Evolutionary conservation across 1,140 invertebrate genomes (phyloP).

Genomic region (Hylaeus volcanicus): DNA sequence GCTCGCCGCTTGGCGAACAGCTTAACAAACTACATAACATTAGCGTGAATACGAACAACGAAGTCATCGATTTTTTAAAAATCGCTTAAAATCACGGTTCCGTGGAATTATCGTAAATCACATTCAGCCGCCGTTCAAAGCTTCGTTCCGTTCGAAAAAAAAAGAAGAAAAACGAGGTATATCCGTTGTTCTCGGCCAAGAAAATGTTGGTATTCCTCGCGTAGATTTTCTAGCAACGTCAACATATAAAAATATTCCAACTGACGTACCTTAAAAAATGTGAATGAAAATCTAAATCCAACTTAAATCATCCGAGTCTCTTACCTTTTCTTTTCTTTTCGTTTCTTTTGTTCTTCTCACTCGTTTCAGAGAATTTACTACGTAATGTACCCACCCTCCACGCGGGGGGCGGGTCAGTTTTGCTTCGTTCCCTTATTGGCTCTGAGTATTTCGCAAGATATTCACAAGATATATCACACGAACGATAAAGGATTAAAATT

Average conservation of each 20-base stretch:
- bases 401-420: background rate
- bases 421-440: background rate
- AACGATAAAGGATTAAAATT: conserved; percentile 40
- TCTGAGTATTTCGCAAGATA: conserved; percentile 50
- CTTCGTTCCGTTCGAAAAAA: conserved; percentile 1
- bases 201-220: conserved; percentile 27
- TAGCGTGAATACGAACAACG: conserved; percentile 32
- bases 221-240: conserved; percentile 13
- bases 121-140: conserved; percentile 20
- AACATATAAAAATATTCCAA: conserved; percentile 58
- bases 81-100: conserved; percentile 28
- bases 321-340: background rate
- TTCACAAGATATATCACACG: conserved; percentile 42
- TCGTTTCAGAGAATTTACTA: too few relatives aligned
- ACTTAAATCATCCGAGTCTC: conserved; percentile 10
- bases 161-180: conserved; percentile 7
- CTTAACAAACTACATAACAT: conserved; percentile 48
- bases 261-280: conserved; percentile 20
- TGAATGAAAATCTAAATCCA: conserved; percentile 35
- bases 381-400: conserved; percentile 13
- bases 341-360: conserved; percentile 8
- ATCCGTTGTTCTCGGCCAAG: background rate
- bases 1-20: conserved; percentile 18
- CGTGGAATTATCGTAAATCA: conserved; percentile 33
- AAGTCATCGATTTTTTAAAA: conserved; percentile 20